Evolutionary conservation across 2,797 vertebrate species (phyloP).

Genomic region (Aplochiton taeniatus): DNA sequence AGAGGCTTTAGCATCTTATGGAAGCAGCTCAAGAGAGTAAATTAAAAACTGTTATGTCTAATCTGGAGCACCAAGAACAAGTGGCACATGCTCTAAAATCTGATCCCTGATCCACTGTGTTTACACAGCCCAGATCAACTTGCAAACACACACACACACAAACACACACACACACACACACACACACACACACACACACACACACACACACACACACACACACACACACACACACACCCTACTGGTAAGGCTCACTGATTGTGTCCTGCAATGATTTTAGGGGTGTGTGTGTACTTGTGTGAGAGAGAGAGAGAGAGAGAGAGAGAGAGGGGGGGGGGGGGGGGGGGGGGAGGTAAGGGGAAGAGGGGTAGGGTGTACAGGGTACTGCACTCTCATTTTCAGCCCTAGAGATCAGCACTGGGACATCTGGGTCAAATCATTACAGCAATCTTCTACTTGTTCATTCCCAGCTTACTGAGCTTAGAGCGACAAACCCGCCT

Average conservation of each 20-base stretch:
- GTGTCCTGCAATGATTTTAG: constrained; percentile 46
- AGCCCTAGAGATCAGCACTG: constrained; percentile 62
- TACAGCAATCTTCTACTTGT: constrained; percentile 74
- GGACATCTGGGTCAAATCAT: constrained; percentile 77
- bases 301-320: not conserved
- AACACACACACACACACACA: constrained; percentile 23
- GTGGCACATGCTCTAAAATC: constrained; percentile 71
- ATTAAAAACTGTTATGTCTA: constrained; percentile 77
- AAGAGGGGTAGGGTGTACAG: constrained; percentile 18
- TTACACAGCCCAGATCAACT: constrained; percentile 69
- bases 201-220: constrained; percentile 25
- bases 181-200: constrained; percentile 24
- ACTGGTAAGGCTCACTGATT: constrained; percentile 59
- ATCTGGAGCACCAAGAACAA: constrained; percentile 75
- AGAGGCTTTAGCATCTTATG: constrained; percentile 68
- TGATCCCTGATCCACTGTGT: constrained; percentile 64
- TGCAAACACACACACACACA: constrained; percentile 41
- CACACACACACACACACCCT: constrained; percentile 14
- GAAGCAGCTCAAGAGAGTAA: constrained; percentile 66
- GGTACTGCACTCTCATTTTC: constrained; percentile 76
- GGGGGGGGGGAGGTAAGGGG: not conserved
- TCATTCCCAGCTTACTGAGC: constrained; percentile 70
- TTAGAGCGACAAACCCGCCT: constrained; percentile 51
- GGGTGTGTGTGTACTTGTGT: too few relatives aligned
- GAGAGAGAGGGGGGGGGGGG: not conserved